Conservation (phyloP, 1,140 invertebrate species). For the Artemia franciscana region DNA sequence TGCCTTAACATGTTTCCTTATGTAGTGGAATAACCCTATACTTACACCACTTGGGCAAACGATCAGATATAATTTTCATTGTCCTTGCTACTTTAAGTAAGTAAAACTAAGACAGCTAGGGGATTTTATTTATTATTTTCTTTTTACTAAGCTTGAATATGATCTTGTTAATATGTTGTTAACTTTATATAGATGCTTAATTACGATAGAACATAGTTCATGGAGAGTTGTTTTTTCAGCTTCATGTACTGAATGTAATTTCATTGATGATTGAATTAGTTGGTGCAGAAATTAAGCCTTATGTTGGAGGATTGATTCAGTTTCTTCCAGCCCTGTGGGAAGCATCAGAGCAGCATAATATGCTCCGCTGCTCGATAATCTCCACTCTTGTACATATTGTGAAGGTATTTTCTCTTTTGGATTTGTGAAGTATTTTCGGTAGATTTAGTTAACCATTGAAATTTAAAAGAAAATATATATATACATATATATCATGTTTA, state of each 20-base stretch:
- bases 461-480: too few species aligned
- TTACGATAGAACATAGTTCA: background rate
- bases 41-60: too few species aligned
- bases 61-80: too few species aligned
- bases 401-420: too few species aligned
- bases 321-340: slow-evolving; percentile 71
- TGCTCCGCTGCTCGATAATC: slow-evolving; percentile 74
- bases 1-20: too few species aligned
- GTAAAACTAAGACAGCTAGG: slow-evolving; percentile 11
- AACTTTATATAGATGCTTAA: slow-evolving; percentile 1
- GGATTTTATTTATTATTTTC: slow-evolving; percentile 7
- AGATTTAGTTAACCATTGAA: too few species aligned
- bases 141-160: slow-evolving; percentile 7
- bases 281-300: slow-evolving; percentile 43
- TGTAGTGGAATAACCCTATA: too few species aligned
- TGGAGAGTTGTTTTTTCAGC: slow-evolving; percentile 26
- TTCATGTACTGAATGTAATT: slow-evolving; percentile 68
- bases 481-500: too few species aligned
- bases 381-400: slow-evolving; percentile 57
- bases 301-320: slow-evolving; percentile 36
- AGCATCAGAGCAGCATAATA: slow-evolving; percentile 62
- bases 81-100: background rate
- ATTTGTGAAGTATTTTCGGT: too few species aligned
- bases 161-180: background rate
- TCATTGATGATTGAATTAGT: slow-evolving; percentile 71